Evolutionary conservation across 2,797 vertebrate species (phyloP).

Genomic region (Todus mexicanus): DNA sequence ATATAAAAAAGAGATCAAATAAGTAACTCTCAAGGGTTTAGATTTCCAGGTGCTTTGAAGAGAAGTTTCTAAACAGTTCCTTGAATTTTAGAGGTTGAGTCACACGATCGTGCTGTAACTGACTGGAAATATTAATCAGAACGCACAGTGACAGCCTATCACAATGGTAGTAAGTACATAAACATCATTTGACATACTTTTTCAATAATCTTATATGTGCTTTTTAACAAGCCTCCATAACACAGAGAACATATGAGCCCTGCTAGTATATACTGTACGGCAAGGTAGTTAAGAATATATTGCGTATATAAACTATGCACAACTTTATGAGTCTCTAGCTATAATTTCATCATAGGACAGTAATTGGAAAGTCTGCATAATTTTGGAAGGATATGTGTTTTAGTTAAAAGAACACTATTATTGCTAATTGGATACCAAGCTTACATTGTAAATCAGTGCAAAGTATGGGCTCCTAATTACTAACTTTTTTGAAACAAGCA

Average conservation of each 20-base stretch:
- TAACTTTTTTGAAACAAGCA: conserved; percentile 73
- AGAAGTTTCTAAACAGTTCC: neutral
- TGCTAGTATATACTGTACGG: conserved; percentile 44
- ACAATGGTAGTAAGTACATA: conserved; percentile 49
- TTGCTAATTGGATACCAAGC: conserved; percentile 77
- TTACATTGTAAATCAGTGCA: conserved; percentile 74
- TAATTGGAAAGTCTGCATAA: conserved; percentile 82
- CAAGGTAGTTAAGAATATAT: conserved; percentile 67
- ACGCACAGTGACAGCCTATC: conserved; percentile 31
- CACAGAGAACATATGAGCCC: conserved; percentile 45
- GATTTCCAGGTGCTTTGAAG: neutral
- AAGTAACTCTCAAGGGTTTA: neutral
- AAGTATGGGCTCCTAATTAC: conserved; percentile 69
- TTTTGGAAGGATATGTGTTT: conserved; percentile 75
- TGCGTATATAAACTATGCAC: conserved; percentile 72
- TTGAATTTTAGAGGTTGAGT: neutral
- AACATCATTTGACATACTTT: conserved; percentile 59
- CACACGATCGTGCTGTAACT: neutral
- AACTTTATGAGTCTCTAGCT: conserved; percentile 76
- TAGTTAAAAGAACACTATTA: conserved; percentile 75
- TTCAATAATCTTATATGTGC: conserved; percentile 57
- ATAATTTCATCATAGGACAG: conserved; percentile 75
- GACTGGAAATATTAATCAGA: conserved; percentile 31
- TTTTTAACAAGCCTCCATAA: conserved; percentile 64
- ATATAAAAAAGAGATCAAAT: neutral